Percentiles rank a stretch among this genome's conserved stretches.
Evolutionary conservation across 2,797 vertebrate species (phyloP).

Genomic region (Platyrinchus mystaceus): DNA sequence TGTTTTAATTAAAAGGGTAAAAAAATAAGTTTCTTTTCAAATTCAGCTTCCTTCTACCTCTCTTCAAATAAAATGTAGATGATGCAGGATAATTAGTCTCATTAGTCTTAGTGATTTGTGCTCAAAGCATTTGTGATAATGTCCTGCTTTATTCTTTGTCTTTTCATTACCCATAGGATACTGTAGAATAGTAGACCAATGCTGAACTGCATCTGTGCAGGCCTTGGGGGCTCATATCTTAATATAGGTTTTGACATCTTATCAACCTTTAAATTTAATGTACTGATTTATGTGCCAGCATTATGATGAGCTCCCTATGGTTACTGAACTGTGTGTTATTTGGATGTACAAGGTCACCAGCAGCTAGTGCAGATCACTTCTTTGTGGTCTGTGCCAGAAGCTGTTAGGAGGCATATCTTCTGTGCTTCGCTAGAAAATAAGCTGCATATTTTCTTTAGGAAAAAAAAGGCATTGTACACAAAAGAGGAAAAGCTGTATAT

Average conservation of each 20-base stretch:
- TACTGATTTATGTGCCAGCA: neutral
- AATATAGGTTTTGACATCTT: neutral
- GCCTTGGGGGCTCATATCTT: neutral
- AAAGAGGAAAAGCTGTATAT: neutral
- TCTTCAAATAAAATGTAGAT: neutral
- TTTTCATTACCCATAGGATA: neutral
- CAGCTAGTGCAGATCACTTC: neutral
- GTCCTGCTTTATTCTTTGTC: neutral
- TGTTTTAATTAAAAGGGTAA: neutral
- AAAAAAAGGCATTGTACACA: neutral
- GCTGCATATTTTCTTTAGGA: neutral
- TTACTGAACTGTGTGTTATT: neutral
- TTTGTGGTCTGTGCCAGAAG: neutral
- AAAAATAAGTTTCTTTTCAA: neutral
- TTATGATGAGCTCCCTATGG: neutral
- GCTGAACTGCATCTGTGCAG: neutral
- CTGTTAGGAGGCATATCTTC: neutral
- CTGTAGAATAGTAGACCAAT: neutral
- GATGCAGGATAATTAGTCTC: neutral
- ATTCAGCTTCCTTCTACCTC: neutral
- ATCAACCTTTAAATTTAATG: neutral
- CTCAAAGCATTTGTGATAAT: neutral
- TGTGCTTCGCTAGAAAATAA: neutral
- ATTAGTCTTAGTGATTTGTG: neutral
- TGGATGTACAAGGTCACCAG: neutral